These are phyloP conservation scores for Sitta carolinensis DNA, from an alignment of 2,797 vertebrate genomes.

Conservation along the genomic window DNA sequence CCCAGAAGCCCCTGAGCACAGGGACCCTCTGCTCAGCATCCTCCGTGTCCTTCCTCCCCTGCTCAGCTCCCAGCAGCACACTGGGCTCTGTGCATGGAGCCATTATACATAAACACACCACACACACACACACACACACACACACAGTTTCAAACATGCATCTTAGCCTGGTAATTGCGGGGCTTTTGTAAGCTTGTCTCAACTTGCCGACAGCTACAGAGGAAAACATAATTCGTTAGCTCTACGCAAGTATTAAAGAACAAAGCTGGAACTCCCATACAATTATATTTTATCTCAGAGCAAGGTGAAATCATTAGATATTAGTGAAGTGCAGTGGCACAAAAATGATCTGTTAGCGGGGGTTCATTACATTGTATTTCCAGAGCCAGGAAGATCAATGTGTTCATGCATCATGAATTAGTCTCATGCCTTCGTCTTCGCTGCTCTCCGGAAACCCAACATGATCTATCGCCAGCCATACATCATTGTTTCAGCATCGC, in stretches of 20 bases:
- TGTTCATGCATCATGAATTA: constrained; percentile 81
- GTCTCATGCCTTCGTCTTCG: constrained; percentile 71
- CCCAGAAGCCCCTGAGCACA: not conserved
- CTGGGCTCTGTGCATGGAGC: not conserved
- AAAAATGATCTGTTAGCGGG: constrained; percentile 82
- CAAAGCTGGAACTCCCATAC: constrained; percentile 81
- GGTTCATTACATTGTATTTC: constrained; percentile 83
- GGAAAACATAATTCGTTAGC: constrained; percentile 70
- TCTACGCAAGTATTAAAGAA: constrained; percentile 66
- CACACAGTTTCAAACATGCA: not conserved
- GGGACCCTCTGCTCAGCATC: not conserved
- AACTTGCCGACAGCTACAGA: constrained; percentile 65
- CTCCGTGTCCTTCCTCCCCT: not conserved
- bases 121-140: accelerated
- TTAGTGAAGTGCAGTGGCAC: constrained; percentile 80
- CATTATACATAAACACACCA: not conserved
- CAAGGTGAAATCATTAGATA: constrained; percentile 84
- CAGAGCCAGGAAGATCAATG: constrained; percentile 82
- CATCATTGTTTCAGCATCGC: constrained; percentile 72
- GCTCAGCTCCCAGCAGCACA: not conserved
- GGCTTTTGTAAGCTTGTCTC: constrained; percentile 62
- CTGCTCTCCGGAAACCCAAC: constrained; percentile 79
- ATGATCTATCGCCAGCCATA: constrained; percentile 77
- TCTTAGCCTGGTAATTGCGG: constrained; percentile 7
- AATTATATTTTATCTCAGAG: constrained; percentile 79